Conservation (phyloP, 1,140 invertebrate species). For the Drosophila subobscura region DNA sequence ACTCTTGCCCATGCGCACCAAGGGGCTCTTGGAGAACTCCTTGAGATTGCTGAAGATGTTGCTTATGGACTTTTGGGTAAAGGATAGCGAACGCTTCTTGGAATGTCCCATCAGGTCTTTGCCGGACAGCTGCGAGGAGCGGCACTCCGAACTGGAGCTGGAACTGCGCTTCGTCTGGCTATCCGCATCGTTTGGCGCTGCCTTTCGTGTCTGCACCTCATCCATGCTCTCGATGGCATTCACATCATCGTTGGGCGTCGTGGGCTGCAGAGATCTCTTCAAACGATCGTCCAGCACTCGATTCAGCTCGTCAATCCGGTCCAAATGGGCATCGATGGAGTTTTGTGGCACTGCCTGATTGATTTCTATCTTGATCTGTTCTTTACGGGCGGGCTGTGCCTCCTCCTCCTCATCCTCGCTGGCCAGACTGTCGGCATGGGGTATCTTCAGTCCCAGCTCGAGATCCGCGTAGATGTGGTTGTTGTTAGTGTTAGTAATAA, state of each 20-base stretch:
- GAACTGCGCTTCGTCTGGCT: constrained; percentile 65
- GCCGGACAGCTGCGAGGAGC: constrained; percentile 44
- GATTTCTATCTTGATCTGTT: constrained; percentile 71
- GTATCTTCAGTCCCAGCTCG: constrained; percentile 40
- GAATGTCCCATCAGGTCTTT: constrained; percentile 34
- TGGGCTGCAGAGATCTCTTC: constrained; percentile 54
- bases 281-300: constrained; percentile 74
- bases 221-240: constrained; percentile 71
- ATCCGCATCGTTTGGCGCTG: constrained; percentile 29
- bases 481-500: constrained; percentile 74
- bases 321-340: constrained; percentile 78
- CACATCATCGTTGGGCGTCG: constrained; percentile 37
- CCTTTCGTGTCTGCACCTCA: constrained; percentile 33
- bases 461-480: constrained; percentile 80
- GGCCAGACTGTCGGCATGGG: constrained; percentile 16
- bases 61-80: constrained; percentile 79
- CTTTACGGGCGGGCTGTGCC: background rate
- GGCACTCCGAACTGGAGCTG: constrained; percentile 73
- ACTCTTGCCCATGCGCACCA: constrained; percentile 57
- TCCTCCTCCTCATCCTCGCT: constrained; percentile 36
- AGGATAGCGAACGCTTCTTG: constrained; percentile 77
- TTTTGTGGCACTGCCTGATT: constrained; percentile 58
- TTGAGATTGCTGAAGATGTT: constrained; percentile 76
- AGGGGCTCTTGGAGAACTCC: constrained; percentile 76
- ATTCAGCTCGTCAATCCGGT: constrained; percentile 77